Evolutionary conservation across 2,888 invertebrate genomes (phyloP), one percentile per base, ranked within the genome.

Genomic region (Campaea margaritaria): DNA sequence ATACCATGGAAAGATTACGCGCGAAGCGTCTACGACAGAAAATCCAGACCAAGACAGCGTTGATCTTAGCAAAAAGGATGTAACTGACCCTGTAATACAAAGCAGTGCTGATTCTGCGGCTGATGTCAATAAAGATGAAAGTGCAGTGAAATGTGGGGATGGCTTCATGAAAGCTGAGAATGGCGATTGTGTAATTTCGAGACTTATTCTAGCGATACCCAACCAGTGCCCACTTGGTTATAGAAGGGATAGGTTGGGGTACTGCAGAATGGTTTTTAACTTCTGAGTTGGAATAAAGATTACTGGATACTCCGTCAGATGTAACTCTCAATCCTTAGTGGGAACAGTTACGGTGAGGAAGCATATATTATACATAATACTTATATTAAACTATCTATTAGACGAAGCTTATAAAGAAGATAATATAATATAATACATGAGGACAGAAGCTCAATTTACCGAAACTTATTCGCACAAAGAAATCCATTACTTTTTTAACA

Each of bases 171-270:
- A 67, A 45, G 75, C 80, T 71, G 75, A 72, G 10, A 48, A 11
- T 41, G 72, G 76, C 38, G 86, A 83, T 1, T 80, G 80, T 72
- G 74, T 80, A 3, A 78, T 76, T 62, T 84, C 84, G 9, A 83
- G 79, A 54, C 74, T 86, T 46, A 81, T 91, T n/a, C 61, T 89
- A 46, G 76, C 83, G 1, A 73, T 91, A 13, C 91, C 91, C 0
- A 70, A 62, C 42, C 88, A 90, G 47, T 91, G 91, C 58, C 91
- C 91, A 0, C 47, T 63, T 14, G 91, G 91, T 0, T 91, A 87
- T 41, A 81, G 78, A 54, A 72, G 65, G 13, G 91, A 90, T 60
- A 74, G 82, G 72, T 66, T 85, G 5, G 90, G 90, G 1, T 80
- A 72, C 59, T 91, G 90, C 52, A 78, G 88, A 72, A 56, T 74